phyloP scores from a whole-genome alignment of 1,140 invertebrate species.

The Camponotus vicinus region DNA sequence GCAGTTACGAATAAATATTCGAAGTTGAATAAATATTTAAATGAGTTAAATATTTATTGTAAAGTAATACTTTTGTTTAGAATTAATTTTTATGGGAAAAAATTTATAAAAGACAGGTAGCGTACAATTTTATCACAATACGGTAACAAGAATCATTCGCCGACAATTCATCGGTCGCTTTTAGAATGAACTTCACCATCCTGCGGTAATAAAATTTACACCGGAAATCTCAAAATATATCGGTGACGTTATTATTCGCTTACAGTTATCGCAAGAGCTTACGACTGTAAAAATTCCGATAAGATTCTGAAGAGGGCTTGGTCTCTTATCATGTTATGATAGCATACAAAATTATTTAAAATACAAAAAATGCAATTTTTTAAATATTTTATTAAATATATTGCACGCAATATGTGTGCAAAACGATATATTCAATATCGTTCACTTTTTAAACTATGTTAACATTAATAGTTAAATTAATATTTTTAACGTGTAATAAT shows the following conservation, averaged over 20 bases:
- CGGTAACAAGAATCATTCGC: background rate
- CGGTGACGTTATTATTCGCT: background rate
- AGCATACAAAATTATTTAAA: background rate
- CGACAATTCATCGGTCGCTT: background rate
- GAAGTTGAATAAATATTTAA: background rate
- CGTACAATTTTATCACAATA: slow-evolving; percentile 21
- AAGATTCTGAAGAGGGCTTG: background rate
- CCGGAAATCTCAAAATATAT: background rate
- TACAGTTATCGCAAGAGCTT: slow-evolving; percentile 14
- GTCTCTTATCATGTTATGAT: background rate
- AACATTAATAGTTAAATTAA: too few species aligned
- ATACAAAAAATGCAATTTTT: background rate
- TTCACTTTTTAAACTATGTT: background rate
- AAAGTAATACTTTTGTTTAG: background rate
- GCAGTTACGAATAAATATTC: background rate
- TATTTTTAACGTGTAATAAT: too few species aligned
- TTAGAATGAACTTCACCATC: background rate
- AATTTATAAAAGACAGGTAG: background rate
- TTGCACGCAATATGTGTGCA: background rate
- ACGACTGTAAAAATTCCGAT: background rate
- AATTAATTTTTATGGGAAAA: background rate
- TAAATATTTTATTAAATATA: background rate
- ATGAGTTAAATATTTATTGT: background rate
- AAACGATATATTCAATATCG: background rate
- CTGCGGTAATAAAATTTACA: slow-evolving; percentile 5